A percentile compares a stretch with the other conserved stretches of the same genome.
phyloP scores from a whole-genome alignment of 2,797 vertebrate genomes.

The Pangasius djambal region DNA sequence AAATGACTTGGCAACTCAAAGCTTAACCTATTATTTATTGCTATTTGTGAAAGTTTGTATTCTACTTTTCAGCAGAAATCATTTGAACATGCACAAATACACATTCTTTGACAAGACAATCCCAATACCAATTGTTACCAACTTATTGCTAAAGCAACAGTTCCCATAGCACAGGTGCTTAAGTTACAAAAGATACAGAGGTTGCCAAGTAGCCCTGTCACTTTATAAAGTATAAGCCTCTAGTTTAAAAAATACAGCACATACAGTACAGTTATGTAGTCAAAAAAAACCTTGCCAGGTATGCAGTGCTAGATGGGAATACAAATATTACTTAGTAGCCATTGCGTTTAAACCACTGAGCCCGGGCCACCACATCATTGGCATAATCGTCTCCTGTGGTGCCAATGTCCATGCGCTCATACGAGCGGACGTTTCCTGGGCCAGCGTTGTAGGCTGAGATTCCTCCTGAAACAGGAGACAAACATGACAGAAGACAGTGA shows the following conservation, averaged over 20 bases:
- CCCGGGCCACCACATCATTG: slow-evolving; percentile 57
- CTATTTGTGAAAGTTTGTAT: neutral
- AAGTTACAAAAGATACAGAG: neutral
- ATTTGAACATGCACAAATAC: neutral
- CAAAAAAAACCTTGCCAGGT: neutral
- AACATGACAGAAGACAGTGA: neutral
- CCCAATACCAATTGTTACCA: neutral
- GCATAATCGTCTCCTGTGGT: slow-evolving; percentile 60
- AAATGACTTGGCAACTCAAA: neutral
- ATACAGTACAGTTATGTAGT: neutral
- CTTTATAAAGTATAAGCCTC: neutral
- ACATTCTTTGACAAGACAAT: neutral
- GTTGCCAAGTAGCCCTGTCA: neutral
- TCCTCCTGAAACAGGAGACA: slow-evolving; percentile 54
- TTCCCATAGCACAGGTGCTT: neutral
- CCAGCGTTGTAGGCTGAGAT: slow-evolving; percentile 64
- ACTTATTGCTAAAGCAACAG: neutral
- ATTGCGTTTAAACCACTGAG: slow-evolving; percentile 58
- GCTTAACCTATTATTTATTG: neutral
- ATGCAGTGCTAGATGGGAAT: neutral
- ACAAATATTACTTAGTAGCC: slow-evolving; percentile 49
- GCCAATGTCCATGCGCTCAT: slow-evolving; percentile 1
- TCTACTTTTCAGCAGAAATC: neutral
- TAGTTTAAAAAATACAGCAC: neutral
- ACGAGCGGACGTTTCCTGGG: slow-evolving; percentile 46